Evolutionary conservation across 2,797 vertebrate genomes (phyloP), one percentile per base, ranked within the genome.

Genomic region (Crocidura indochinensis): DNA sequence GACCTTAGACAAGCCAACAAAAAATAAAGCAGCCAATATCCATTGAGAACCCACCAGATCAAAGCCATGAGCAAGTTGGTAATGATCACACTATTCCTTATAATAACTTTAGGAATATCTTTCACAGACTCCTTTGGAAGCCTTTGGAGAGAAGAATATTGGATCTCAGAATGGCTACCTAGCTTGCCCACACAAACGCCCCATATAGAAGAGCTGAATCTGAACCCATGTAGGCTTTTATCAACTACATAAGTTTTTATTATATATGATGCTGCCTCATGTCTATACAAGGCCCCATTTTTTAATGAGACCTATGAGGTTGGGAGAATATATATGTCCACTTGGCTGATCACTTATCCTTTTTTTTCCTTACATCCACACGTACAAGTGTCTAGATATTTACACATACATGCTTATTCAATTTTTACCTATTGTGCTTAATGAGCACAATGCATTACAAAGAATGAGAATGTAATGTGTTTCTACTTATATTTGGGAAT

Each of bases 271-370:
- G 67, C 1, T 5, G 75, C 27, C 87, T 64, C 27, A 10, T 1
- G 17, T 17, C 22, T 19, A 62, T 24, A 62, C 19, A 44, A 90
- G 49, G 27, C 27, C 2, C 24, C 56, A 74, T 10, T 47, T 84
- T 46, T 26, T 49, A n/a, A 3, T 7, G 67, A 38, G 71, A 75
- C 74, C 31, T 49, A 76, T 62, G 27, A 72, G 74, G 74, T 0
- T 17, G 47, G 31, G 76, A 60, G 60, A 47, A 4, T 26, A 38
- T 11, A 46, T 0, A 8, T 22, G 29, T 3, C 10, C 6, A 2
- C 0, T 2, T 2, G 0, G 0, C 0, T 14, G n/a, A 10, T 17
- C 31, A 69, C 1, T 29, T 12, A 49, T 4, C 49, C 47, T 29
- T 20, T 19, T 20, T 19, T 20, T 20, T 19, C 56, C 22, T 60